Percentiles rank a stretch among this genome's conserved stretches.
phyloP scores from a whole-genome alignment of 2,113 vertebrate genomes.

The Hirundichthys speculiger region DNA sequence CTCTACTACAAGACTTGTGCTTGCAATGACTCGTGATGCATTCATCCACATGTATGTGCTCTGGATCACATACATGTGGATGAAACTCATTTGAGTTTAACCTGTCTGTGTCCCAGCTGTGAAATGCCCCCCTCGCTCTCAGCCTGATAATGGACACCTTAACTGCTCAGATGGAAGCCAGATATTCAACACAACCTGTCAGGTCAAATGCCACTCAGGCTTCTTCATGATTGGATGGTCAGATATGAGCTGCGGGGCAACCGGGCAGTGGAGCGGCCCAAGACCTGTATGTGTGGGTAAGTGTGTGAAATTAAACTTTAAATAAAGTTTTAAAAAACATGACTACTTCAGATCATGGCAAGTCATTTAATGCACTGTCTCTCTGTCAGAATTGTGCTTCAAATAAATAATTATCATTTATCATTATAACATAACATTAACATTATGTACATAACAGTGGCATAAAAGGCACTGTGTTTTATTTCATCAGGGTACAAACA shows the following conservation, averaged over 20 bases:
- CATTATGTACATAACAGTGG: too few species aligned
- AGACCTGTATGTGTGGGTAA: constrained; percentile 66
- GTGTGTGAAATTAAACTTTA: not conserved
- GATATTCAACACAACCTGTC: constrained; percentile 60
- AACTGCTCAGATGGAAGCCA: constrained; percentile 45
- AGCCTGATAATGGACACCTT: constrained; percentile 36
- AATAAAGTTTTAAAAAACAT: too few species aligned
- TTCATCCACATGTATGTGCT: not conserved
- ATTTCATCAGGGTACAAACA: constrained; percentile 60
- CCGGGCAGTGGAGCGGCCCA: constrained; percentile 55
- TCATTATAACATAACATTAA: too few species aligned
- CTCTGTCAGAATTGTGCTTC: not conserved
- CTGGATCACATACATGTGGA: too few species aligned
- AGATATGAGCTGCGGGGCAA: constrained; percentile 31
- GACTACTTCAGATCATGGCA: not conserved
- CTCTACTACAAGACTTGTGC: not conserved
- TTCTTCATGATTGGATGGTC: constrained; percentile 41
- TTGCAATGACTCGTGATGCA: not conserved
- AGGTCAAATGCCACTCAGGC: constrained; percentile 36
- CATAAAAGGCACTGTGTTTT: not conserved
- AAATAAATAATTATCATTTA: too few species aligned
- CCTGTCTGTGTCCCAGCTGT: constrained; percentile 32
- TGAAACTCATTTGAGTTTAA: not conserved
- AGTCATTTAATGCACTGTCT: not conserved
- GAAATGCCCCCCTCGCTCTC: constrained; percentile 41